Evolutionary conservation across 2,888 invertebrate genomes (phyloP).

Genomic region (Drosophila merina): DNA sequence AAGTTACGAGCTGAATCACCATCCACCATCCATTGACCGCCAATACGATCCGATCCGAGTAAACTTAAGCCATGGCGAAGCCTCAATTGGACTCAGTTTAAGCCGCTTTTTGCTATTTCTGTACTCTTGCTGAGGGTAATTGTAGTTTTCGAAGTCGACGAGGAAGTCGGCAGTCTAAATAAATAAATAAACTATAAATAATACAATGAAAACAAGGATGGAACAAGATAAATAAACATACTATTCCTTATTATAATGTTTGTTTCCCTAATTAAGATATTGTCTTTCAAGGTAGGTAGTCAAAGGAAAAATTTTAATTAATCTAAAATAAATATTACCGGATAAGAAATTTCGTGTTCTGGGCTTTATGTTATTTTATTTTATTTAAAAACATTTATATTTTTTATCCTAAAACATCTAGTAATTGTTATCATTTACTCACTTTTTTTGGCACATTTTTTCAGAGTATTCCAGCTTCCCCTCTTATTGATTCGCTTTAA

Average conservation of each 20-base stretch:
- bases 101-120: constrained; percentile 62
- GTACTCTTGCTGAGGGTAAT: constrained; percentile 23
- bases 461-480: constrained; percentile 7
- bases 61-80: constrained; percentile 32
- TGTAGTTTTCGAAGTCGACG: not conserved
- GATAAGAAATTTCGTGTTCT: too few relatives aligned
- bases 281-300: not conserved
- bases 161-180: constrained; percentile 11
- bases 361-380: too few relatives aligned
- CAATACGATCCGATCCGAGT: constrained; percentile 41
- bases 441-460: too few relatives aligned
- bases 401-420: too few relatives aligned
- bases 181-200: constrained; percentile 7
- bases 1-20: constrained; percentile 66
- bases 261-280: not conserved
- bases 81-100: constrained; percentile 60
- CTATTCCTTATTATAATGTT: not conserved
- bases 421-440: too few relatives aligned
- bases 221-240: not conserved
- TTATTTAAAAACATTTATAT: too few relatives aligned
- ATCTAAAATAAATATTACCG: too few relatives aligned
- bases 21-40: constrained; percentile 23
- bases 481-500: not conserved
- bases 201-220: not conserved
- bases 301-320: too few relatives aligned